Evolutionary conservation across 2,113 vertebrate genomes (phyloP), one percentile per base, ranked within the genome.

Genomic region (Corapipo altera): DNA sequence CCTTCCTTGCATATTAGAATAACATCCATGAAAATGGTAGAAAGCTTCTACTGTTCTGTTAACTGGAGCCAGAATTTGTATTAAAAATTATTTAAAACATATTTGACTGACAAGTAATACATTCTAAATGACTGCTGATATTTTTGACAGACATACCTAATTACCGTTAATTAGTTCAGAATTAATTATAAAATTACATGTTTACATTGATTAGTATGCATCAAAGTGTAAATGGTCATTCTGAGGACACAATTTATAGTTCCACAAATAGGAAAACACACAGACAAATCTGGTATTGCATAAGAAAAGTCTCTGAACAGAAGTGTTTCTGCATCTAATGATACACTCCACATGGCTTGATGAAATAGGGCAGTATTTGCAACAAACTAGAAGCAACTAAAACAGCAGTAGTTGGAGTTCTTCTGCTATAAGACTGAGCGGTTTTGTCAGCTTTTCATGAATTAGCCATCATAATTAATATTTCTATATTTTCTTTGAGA

Each of bases 91-190:
- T 90, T 94, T 78, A 65, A 93, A 94, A 75, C 32, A 55, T 72
- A 72, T 82, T 88, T 93, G 92, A 96, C 35, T 92, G 92, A 92
- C 78, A 92, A 72, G 37, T 62, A 59, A 43, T 70, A 54, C 73
- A 49, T 33, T 46, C 41, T 52, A 70, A 91, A 91, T 89, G 73
- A 62, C 49, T 94, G 69, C 30, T 70, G 75, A 69, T 96, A 81
- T 79, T 77, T 95, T 91, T 93, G 90, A 94, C 51, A 85, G 88
- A 66, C 77, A 88, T 17, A 73, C 71, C 43, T 89, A 93, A 94
- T 96, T 96, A 92, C 57, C 27, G 3, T 32, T 93, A 93, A 93
- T 96, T 97, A 88, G 54, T 69, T 91, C 33, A 52, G 69, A 97
- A 95, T 95, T 91, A 94, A 88, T 95, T 93, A 74, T 54, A 77